Percentiles rank a stretch among this genome's conserved stretches.
phyloP scores from a whole-genome alignment of 2,888 invertebrate genomes.

The Diarsia rubi region DNA sequence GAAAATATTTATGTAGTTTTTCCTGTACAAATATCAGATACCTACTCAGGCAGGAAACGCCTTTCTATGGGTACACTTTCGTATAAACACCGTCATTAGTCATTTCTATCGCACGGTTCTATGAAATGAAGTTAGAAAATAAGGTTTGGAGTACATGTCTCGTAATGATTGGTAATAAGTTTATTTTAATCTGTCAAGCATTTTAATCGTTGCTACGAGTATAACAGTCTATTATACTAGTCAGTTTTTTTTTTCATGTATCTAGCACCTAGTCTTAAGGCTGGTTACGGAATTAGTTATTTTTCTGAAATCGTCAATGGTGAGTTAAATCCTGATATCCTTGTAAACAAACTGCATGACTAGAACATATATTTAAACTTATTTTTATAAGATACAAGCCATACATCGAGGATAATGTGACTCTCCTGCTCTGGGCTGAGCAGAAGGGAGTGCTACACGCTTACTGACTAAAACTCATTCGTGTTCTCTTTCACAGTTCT shows the following conservation, averaged over 20 bases:
- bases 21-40: background rate
- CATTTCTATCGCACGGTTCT: conserved; percentile 27
- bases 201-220: background rate
- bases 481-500: too few relatives aligned
- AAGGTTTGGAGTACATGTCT: conserved; percentile 2
- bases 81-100: conserved; percentile 43
- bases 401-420: background rate
- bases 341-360: too few relatives aligned
- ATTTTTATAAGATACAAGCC: too few relatives aligned
- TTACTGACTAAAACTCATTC: too few relatives aligned
- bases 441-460: too few relatives aligned
- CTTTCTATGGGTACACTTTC: conserved; percentile 50
- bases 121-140: conserved; percentile 27
- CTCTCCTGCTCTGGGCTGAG: too few relatives aligned
- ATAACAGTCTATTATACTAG: too few relatives aligned
- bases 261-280: background rate
- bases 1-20: background rate
- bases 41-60: conserved; percentile 8
- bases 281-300: background rate
- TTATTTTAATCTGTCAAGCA: conserved; percentile 5
- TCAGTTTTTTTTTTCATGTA: background rate
- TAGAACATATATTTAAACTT: background rate
- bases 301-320: too few relatives aligned
- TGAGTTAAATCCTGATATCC: background rate
- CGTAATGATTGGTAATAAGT: background rate